Base-by-base conservation (phyloP, 2,113 vertebrate genomes). In the Zingel zingel region DNA sequence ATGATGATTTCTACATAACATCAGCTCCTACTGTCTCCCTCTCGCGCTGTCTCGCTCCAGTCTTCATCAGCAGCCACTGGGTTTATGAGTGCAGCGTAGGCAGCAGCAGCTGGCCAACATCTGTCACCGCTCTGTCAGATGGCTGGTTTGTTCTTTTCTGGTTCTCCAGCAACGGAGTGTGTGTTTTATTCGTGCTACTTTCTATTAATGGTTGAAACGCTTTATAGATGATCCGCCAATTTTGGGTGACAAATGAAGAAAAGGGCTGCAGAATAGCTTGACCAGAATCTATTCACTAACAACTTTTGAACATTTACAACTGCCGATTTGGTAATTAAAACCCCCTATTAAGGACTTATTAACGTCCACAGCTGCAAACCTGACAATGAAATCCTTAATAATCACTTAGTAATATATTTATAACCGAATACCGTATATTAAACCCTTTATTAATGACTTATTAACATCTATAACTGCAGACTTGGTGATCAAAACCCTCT, bases 61-160 rank as follows among this genome's bases (percentile, higher is more conserved):
- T 2, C 56, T n/a, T 61, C 64, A 36, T 12, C 43, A 39, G 16
- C 67, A 30, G 51, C 16, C 47, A 1, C 23, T 18, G 36, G 48
- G 23, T 25, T 33, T 67, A 3, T 43, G 15, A 11, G n/a, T 1
- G 23, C 36, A n/a, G 62, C 62, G 3, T 33, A 12, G 14, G 65
- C 48, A 21, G 59, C 68, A 39, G 39, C 76, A 36, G 78, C 66
- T 19, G 68, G 18, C 54, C 45, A 39, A 53, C 73, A 75, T 66
- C 77, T 69, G 80, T 65, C 75, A 74, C 23, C 65, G 11, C 25
- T 5, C 30, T 68, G 58, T 51, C 15, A 51, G 36, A 53, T 25
- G 33, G n/a, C n/a, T 48, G 71, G 73, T 21, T 66, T 56, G 15
- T 47, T 47, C 10, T n/a, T 57, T 25, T 63, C 12, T 8, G 11